These are phyloP conservation scores for Patella depressa DNA, from an alignment of 2,888 invertebrate species.

Conservation along the genomic window DNA sequence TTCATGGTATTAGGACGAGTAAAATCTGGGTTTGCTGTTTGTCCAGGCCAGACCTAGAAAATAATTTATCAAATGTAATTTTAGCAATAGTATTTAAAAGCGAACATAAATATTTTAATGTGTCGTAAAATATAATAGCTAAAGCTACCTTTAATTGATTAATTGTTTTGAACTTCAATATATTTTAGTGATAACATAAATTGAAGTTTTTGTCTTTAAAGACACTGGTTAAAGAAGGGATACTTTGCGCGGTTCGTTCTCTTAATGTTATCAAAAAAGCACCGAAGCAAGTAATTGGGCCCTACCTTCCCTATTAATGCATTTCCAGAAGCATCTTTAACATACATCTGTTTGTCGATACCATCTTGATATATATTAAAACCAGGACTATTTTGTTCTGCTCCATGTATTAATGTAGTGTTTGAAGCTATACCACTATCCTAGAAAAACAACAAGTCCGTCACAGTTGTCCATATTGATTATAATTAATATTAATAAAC, in stretches of 20 bases:
- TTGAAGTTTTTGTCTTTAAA: not conserved
- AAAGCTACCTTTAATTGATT: too few species aligned
- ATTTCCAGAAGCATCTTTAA: slow-evolving; percentile 78
- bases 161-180: too few species aligned
- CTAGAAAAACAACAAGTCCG: slow-evolving; percentile 37
- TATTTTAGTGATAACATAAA: not conserved
- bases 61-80: too few species aligned
- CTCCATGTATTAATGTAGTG: slow-evolving; percentile 24
- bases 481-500: too few species aligned
- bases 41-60: slow-evolving; percentile 75
- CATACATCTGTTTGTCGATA: slow-evolving; percentile 79
- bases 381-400: slow-evolving; percentile 35
- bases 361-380: slow-evolving; percentile 86
- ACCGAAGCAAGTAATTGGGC: not conserved
- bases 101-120: too few species aligned
- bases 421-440: slow-evolving; percentile 79
- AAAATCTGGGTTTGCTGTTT: slow-evolving; percentile 82
- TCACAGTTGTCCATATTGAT: too few species aligned
- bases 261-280: not conserved
- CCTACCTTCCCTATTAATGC: slow-evolving; percentile 52
- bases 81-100: too few species aligned
- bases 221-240: not conserved
- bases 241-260: too few species aligned
- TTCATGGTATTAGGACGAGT: slow-evolving; percentile 80
- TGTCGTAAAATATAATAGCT: too few species aligned